These are phyloP conservation scores for Pandemis heparana DNA, from an alignment of 2,888 invertebrate genomes.

Conservation along the genomic window DNA sequence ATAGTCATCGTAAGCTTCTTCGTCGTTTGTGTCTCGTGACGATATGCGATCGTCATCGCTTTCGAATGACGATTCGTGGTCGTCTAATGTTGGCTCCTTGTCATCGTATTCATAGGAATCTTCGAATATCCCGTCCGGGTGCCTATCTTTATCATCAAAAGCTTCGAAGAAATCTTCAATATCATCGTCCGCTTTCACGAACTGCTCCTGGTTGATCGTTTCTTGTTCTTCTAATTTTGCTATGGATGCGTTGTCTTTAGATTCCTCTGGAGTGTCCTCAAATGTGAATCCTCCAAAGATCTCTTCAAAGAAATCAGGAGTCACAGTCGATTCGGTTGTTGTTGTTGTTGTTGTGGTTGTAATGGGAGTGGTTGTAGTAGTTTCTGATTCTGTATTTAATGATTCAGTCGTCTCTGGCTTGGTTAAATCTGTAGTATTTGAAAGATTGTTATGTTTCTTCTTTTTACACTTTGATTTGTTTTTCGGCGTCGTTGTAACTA, in stretches of 20 bases:
- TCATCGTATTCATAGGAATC: constrained; percentile 58
- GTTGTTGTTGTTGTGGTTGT: constrained; percentile 48
- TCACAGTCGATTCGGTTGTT: constrained; percentile 54
- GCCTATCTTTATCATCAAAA: constrained; percentile 54
- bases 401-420: constrained; percentile 41
- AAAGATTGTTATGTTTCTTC: constrained; percentile 64
- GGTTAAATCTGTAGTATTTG: constrained; percentile 51
- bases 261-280: constrained; percentile 54
- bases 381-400: constrained; percentile 51
- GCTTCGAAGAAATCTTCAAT: constrained; percentile 71
- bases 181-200: constrained; percentile 65
- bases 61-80: constrained; percentile 54
- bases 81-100: constrained; percentile 48
- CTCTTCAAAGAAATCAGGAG: constrained; percentile 67
- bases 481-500: constrained; percentile 56
- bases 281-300: constrained; percentile 67
- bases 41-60: constrained; percentile 51
- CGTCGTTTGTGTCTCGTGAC: constrained; percentile 50
- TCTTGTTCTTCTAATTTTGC: constrained; percentile 56
- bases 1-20: constrained; percentile 54
- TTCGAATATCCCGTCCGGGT: constrained; percentile 49
- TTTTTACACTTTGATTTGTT: constrained; percentile 79
- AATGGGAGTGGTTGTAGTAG: constrained; percentile 49
- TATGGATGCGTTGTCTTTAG: constrained; percentile 46
- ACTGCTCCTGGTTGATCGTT: constrained; percentile 62